phyloP scores from a whole-genome alignment of 2,113 vertebrate species.

The Paradoxurus hermaphroditus region DNA sequence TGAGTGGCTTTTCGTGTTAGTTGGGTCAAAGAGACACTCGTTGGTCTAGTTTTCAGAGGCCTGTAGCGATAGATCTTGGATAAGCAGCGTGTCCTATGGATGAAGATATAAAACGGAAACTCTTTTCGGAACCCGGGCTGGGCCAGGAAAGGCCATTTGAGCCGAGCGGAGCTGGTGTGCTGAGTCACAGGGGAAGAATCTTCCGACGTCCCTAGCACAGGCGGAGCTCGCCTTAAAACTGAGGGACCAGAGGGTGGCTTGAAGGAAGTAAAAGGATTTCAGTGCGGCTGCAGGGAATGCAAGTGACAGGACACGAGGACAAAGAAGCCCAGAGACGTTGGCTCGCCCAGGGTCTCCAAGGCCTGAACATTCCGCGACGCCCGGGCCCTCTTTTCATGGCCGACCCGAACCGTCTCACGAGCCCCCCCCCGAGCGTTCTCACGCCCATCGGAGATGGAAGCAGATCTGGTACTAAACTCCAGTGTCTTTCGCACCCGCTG shows the following conservation, averaged over 20 bases:
- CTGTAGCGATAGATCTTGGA: background rate
- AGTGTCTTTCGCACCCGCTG: background rate
- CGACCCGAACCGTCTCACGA: background rate
- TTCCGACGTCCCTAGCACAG: background rate
- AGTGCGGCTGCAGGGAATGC: too few species aligned
- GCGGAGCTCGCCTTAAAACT: background rate
- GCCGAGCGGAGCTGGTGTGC: background rate
- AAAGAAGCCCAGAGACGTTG: background rate
- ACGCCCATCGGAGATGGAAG: background rate
- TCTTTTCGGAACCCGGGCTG: background rate
- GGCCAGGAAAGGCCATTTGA: background rate
- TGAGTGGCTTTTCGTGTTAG: background rate
- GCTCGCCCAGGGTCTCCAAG: background rate
- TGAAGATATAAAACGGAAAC: background rate
- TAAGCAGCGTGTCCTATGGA: background rate
- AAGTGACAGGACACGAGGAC: accelerated
- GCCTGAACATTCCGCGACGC: background rate
- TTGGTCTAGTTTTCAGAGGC: background rate
- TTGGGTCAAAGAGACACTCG: background rate
- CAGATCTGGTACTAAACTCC: background rate
- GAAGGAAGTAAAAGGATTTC: background rate
- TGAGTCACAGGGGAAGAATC: background rate
- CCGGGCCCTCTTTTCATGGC: too few species aligned
- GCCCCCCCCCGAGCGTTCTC: background rate
- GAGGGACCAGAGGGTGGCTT: background rate